A percentile compares a stretch with the other conserved stretches of the same genome.
Evolutionary conservation across 1,140 invertebrate genomes (phyloP).

Genomic region (Leptoteleia sp.): DNA sequence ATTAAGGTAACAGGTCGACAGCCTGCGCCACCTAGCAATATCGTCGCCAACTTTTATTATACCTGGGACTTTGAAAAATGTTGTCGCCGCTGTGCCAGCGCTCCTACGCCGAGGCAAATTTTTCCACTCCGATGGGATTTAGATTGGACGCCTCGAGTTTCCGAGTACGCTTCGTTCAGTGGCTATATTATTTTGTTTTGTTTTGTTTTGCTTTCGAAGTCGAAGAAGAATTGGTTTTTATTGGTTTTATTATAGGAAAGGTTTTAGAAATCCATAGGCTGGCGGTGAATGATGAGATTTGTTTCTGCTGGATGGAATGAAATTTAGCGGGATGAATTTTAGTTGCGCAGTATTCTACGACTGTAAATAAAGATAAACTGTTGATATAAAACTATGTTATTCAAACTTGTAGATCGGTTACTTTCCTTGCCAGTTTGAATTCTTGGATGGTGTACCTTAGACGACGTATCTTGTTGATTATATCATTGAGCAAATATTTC

Average conservation of each 20-base stretch:
- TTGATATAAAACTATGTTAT: neutral
- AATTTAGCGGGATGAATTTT: neutral
- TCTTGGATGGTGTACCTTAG: neutral
- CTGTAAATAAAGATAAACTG: neutral
- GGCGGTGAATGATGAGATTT: neutral
- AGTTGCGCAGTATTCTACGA: neutral
- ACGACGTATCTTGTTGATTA: neutral
- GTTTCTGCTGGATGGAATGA: neutral
- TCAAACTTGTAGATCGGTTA: neutral
- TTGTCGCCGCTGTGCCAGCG: too few relatives aligned
- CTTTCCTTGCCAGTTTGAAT: neutral
- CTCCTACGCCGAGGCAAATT: neutral
- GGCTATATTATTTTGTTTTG: too few relatives aligned
- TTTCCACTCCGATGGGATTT: neutral
- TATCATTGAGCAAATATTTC: neutral
- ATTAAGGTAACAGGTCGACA: constrained; percentile 72
- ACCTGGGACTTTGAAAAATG: too few relatives aligned
- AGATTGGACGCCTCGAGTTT: too few relatives aligned
- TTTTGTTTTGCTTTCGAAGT: too few relatives aligned
- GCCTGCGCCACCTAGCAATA: constrained; percentile 68
- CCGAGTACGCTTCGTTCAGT: too few relatives aligned
- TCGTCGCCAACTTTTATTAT: neutral
- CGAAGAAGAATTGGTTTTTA: too few relatives aligned
- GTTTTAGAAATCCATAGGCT: neutral
- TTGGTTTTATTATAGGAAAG: too few relatives aligned